phyloP scores from a whole-genome alignment of 23 tunicate genomes.

The Ciona savignyi region DNA sequence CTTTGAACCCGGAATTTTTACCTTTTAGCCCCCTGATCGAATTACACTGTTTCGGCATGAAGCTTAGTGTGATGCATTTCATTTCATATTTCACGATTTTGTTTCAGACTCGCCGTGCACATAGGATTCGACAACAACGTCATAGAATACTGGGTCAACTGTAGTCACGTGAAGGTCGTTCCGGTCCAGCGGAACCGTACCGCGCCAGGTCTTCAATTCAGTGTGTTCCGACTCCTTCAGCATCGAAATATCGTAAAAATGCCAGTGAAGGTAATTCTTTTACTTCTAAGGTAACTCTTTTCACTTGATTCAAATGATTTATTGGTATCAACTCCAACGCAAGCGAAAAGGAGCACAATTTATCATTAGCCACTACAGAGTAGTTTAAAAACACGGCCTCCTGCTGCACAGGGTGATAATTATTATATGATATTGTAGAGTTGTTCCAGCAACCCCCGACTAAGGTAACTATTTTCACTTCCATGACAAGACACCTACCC shows the following conservation, averaged over 20 bases:
- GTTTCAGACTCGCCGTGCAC: conserved; percentile 54
- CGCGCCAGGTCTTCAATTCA: conserved; percentile 38
- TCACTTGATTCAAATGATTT: no score
- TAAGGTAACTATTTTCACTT: no score
- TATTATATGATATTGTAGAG: no score
- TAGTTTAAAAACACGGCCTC: no score
- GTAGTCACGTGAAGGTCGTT: conserved; percentile 20
- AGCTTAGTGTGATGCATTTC: background rate
- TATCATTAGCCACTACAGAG: no score
- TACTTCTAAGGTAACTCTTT: no score
- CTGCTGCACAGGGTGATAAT: no score
- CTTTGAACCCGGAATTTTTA: background rate
- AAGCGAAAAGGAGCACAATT: no score
- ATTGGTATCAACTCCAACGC: no score
- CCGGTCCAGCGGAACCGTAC: conserved; percentile 7
- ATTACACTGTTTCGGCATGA: background rate
- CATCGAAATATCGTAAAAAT: conserved; percentile 18
- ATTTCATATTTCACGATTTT: no score
- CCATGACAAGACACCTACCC: no score
- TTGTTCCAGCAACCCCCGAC: no score
- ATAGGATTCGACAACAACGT: conserved; percentile 59
- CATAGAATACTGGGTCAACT: conserved; percentile 80
- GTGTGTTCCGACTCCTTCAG: conserved; percentile 62
- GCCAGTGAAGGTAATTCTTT: conserved; percentile 53
- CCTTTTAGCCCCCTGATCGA: background rate